Evolutionary conservation across 2,888 invertebrate genomes (phyloP), one percentile per base, ranked within the genome.

Genomic region (Timema podura): DNA sequence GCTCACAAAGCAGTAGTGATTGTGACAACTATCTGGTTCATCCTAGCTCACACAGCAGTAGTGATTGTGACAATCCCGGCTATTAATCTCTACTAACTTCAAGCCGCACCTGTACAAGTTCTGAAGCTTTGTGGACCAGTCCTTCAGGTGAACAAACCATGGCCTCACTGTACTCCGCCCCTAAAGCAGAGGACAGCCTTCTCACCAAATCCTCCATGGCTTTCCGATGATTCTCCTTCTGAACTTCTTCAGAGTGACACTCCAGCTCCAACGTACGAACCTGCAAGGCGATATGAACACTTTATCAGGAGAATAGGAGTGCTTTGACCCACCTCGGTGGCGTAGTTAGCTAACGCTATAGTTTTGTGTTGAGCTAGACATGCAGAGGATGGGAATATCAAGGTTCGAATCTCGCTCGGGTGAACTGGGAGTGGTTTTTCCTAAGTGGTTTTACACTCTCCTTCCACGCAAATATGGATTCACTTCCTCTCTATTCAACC

Each of bases 41-140:
- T 3, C 30, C 30, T 30, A 3, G 30, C 30, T 30, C 30, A 30
- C 30, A 30, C 30, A 30, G 30, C 30, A 30, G 3, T 30, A 51
- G 2, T 51, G 51, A 51, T 51, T 13, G n/a, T 68, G 13, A 13
- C n/a, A 45, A 13, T 67, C 16, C 13, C 7, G 45, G 45, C 45
- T n/a, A 1, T 30, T 30, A 30, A 30, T 30, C 30, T 30, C 30
- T 3, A 30, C 30, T 3, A 30, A 30, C 30, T 30, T 30, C 30
- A 51, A 13, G 51, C 51, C 11, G 0, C 76, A 84, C 93, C 79
- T 91, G 90, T 44, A 92, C 89, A 16, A 92, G 82, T 80, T 93
- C 92, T 8, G 91, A 86, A 7, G 91, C 90, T 80, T 91, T 91
- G 70, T 89, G 88, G n/a, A 92, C 85, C 6, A 92, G 84, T 73